Evolutionary conservation across 2,113 vertebrate species (phyloP), one percentile per base, ranked within the genome.

Genomic region (Tupaia tana): DNA sequence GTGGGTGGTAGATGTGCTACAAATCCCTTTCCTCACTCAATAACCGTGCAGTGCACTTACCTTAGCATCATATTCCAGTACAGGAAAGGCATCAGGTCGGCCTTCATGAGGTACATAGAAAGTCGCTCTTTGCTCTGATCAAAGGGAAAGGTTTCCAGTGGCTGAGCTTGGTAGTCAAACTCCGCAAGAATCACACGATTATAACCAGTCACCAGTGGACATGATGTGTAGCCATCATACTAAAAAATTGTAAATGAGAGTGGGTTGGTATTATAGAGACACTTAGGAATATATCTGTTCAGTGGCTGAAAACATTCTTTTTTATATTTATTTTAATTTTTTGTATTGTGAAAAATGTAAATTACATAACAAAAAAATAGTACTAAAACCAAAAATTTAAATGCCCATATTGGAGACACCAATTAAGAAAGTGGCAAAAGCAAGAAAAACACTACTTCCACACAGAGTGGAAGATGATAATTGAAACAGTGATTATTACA

Each of bases 211-310:
- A 99, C 99, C 67, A 99, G 95, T 0, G 99, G 99, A 92, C 99
- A 99, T 0, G 99, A 99, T 0, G 99, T 99, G 93, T 99, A 99
- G 78, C 99, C 99, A 89, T 99, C 99, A 12, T 99, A 99, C 99
- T 99, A 89, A 82, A 89, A 82, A 98, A 98, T 13, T 52, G 54
- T 95, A 93, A 95, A 77, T 1, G 31, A 93, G 54, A 86, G 15
- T 11, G 27, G 90, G 73, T 52, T 64, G 24, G 18, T 43, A 16
- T 29, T 74, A 9, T 0, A 58, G 54, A 85, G 25, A 85, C 19
- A 89, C 22, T 34, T n/a, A 12, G 86, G 31, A 86, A 94, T 43
- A 67, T 86, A 84, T 29, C 63, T 87, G 7, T 10, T 90, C 66
- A 66, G 18, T 67, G 31, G n/a, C 16, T 84, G 16, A 2, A 58